Percentiles rank a stretch among this genome's conserved stretches.
Evolutionary conservation across 2,888 invertebrate genomes (phyloP).

Genomic region (Agonopterix alstromeriana): DNA sequence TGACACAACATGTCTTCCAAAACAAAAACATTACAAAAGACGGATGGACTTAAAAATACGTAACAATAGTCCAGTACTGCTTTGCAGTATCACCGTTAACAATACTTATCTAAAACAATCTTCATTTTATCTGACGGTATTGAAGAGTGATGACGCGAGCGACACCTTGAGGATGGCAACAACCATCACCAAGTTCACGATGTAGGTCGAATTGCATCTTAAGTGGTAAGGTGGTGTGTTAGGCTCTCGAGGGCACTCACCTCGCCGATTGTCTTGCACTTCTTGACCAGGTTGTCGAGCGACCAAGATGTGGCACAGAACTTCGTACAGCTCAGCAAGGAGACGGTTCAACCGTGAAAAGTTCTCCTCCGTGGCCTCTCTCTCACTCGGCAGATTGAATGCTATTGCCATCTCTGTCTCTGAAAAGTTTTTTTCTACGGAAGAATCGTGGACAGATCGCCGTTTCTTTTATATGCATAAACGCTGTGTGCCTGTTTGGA

Average conservation of each 20-base stretch:
- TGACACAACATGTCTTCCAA: slow-evolving; percentile 68
- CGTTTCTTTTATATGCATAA: background rate
- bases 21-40: slow-evolving; percentile 38
- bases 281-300: slow-evolving; percentile 69
- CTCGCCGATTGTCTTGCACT: slow-evolving; percentile 66
- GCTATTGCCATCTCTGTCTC: slow-evolving; percentile 73
- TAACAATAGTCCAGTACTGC: slow-evolving; percentile 72
- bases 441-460: background rate
- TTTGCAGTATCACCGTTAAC: slow-evolving; percentile 68
- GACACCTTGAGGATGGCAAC: slow-evolving; percentile 72
- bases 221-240: slow-evolving; percentile 74
- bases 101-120: slow-evolving; percentile 59
- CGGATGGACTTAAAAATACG: slow-evolving; percentile 70
- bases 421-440: slow-evolving; percentile 6
- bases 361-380: slow-evolving; percentile 74
- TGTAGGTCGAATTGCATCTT: slow-evolving; percentile 78
- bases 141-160: slow-evolving; percentile 70
- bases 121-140: slow-evolving; percentile 72
- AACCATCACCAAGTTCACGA: slow-evolving; percentile 73
- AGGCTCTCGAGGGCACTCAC: slow-evolving; percentile 72
- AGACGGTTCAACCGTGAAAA: slow-evolving; percentile 76
- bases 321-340: slow-evolving; percentile 73
- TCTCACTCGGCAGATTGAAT: slow-evolving; percentile 74
- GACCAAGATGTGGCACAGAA: slow-evolving; percentile 74
- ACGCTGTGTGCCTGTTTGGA: background rate